Evolutionary conservation across 2,113 vertebrate genomes (phyloP), one percentile per base, ranked within the genome.

Genomic region (Hemibagrus wyckioides): DNA sequence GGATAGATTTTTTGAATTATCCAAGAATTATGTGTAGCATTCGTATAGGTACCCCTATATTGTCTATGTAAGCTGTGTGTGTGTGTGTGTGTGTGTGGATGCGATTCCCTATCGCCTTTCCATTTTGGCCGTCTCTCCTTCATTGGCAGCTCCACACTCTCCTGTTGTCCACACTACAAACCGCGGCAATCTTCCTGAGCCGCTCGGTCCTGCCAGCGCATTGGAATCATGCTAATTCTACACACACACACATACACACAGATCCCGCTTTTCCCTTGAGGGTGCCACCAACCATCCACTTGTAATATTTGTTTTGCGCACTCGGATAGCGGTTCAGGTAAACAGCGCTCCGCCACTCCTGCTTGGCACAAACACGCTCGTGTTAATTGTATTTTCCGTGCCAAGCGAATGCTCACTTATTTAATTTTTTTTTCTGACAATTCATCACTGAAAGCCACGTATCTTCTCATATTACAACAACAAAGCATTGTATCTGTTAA

Each of bases 341-440:
- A 93, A 93, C 93, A 91, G 90, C 77, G 82, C 87, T 92, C 89
- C 93, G 92, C 94, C 83, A 91, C 91, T 92, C 85, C 0, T 82
- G 87, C 73, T 92, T 95, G 94, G 94, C 94, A 94, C 83, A 89
- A 86, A 91, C 88, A 87, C 87, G 79, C 83, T 85, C 73, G 67
- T 89, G 92, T 93, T 94, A 94, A 95, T 94, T 93, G 94, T 92
- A 92, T 90, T 93, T 92, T 90, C 82, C 63, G 83, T 94, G 94
- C 94, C 94, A 95, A 94, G 90, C 89, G 89, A 88, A 90, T 90
- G 89, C 91, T 76, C 33, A 56, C 69, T 57, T 54, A n/a, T 77
- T 80, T 80, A 41, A 75, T 13, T 79, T 23, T 82, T n/a, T 83
- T 83, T 59, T 61, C 65, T 25, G 56, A 75, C 75, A 54, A 84